Evolutionary conservation across 2,113 vertebrate genomes (phyloP), one percentile per base, ranked within the genome.

Genomic region (Ornithorhynchus anatinus): DNA sequence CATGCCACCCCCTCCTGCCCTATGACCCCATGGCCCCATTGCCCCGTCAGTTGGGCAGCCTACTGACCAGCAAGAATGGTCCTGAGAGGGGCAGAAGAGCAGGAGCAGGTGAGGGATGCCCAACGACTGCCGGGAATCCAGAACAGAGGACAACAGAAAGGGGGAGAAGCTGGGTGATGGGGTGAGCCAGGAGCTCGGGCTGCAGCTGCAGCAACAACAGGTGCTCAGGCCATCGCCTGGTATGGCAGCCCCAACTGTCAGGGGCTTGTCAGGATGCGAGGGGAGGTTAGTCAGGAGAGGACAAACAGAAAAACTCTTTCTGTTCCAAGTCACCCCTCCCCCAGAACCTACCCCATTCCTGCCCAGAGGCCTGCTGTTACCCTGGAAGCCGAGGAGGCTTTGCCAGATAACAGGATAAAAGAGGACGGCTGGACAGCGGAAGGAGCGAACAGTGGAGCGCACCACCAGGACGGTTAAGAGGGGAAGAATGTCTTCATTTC

Each of bases 281-380:
- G 35, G 73, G 50, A 29, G 39, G 54, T 56, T 63, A 51, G 68
- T 37, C 75, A 54, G 77, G 69, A 64, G 39, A 44, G 48, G 35
- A 85, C 82, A 90, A 90, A n/a, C n/a, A 84, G 84, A 33, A 20
- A 67, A 68, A 69, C 72, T 90, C 79, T 90, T 82, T 89, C 76
- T n/a, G n/a, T n/a, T n/a, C n/a, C n/a, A n/a, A n/a, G n/a, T n/a
- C n/a, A n/a, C n/a, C n/a, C n/a, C 45, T 48, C 45, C 17, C 7
- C 23, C 23, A 27, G 8, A n/a, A n/a, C 17, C 12, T 27, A 22
- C 43, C 13, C 2, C 3, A 5, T 12, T 29, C 36, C 23, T 12
- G 8, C 23, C 37, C 17, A 20, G 29, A 9, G 22, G 25, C 25
- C 6, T 12, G 7, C 47, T 20, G 29, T 20, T 31, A 2, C 10